These are phyloP conservation scores for Siniperca scherzeri DNA, from an alignment of 2,797 vertebrate species.

Conservation along the genomic window DNA sequence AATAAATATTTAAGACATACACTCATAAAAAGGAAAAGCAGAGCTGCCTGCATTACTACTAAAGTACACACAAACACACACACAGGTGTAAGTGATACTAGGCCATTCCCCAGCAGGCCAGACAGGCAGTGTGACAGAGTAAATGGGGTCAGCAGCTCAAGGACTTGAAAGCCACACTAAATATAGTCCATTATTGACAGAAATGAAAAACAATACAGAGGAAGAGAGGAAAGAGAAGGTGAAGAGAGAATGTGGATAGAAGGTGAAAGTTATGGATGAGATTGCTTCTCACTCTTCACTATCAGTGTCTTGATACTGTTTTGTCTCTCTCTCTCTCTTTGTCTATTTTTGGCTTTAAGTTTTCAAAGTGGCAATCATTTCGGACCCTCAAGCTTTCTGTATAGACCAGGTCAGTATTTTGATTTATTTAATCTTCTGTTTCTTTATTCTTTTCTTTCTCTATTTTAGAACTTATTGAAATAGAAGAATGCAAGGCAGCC, in stretches of 20 bases:
- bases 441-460: not conserved
- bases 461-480: not conserved
- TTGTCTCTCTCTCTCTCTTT: not conserved
- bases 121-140: conserved; percentile 40
- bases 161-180: conserved; percentile 62
- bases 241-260: conserved; percentile 1
- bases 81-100: conserved; percentile 49
- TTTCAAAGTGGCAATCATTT: not conserved
- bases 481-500: not conserved
- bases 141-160: conserved; percentile 69
- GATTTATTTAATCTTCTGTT: not conserved
- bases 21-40: conserved; percentile 5
- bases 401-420: not conserved
- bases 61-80: conserved; percentile 4
- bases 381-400: no score
- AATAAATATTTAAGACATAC: conserved; percentile 9
- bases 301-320: not conserved
- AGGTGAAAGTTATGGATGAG: not conserved
- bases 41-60: not conserved
- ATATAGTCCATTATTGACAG: conserved; percentile 67
- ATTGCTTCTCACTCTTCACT: not conserved
- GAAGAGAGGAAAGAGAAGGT: conserved; percentile 2
- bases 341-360: not conserved
- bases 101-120: conserved; percentile 40
- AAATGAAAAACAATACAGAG: conserved; percentile 55